Evolutionary conservation across 2,888 invertebrate species (phyloP), one percentile per base, ranked within the genome.

Genomic region (Teleiodes luculella): DNA sequence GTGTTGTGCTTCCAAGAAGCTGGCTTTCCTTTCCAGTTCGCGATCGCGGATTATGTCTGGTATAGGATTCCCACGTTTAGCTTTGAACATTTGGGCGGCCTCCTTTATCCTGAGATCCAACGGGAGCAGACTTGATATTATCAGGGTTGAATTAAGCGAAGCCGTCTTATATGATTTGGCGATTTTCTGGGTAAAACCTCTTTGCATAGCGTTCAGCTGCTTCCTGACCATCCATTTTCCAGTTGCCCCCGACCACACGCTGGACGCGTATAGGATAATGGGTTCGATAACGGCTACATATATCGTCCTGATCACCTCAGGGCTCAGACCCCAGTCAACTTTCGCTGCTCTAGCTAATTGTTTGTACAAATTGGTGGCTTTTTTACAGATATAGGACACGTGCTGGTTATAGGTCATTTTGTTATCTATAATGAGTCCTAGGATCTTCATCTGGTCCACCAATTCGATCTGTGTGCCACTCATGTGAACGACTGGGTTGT

Each of bases 121-220:
- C 1, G 53, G 51, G 2, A 53, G 51, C 13, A 50, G 10, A 8
- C 53, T 47, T 1, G 51, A 10, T 24, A 53, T 30, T 7, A 46
- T n/a, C 39, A 53, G 47, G 1, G 53, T 51, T 3, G 53, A 50
- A 14, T 45, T 33, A 6, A 46, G 37, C 11, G 55, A 52, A 6
- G 41, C 41, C 1, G 52, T 52, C 0, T 47, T 10, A 20, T 55
- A 39, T 5, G 51, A 50, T 5, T 10, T 28, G 1, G 10, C 10
- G 1, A 41, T 8, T n/a, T 41, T 41, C 10, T 46, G 30, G 5
- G 46, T 30, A 13, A 31, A 16, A 2, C 28, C 14, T 10, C 46
- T 28, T 13, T 31, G 28, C 1, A 46, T 30, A 28, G 5, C 13
- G 6, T 30, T 18, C 30, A 46, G 7, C 14, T 28, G 13, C 2